Percentiles rank a stretch among this genome's conserved stretches.
These are phyloP conservation scores for Melospiza georgiana DNA, from an alignment of 2,113 vertebrate species.

Conservation along the genomic window DNA sequence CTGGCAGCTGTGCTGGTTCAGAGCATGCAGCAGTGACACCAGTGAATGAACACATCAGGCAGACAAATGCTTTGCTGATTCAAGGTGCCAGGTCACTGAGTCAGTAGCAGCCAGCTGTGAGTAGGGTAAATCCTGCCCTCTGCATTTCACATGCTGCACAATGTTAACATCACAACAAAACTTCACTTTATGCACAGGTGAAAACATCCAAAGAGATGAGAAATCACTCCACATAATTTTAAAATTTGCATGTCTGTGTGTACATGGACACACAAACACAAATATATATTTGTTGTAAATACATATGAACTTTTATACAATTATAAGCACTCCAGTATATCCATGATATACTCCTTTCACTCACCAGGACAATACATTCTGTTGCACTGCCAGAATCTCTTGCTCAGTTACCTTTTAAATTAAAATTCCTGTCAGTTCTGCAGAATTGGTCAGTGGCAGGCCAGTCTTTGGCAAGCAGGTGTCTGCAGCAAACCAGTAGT, in stretches of 20 bases:
- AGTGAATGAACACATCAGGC: neutral
- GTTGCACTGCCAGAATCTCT: neutral
- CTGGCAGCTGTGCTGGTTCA: neutral
- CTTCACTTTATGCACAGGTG: neutral
- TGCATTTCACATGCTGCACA: neutral
- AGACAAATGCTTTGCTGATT: neutral
- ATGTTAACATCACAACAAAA: neutral
- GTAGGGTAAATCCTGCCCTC: neutral
- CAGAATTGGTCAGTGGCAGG: neutral
- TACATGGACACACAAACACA: neutral
- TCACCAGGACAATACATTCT: neutral
- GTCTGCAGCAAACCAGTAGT: neutral
- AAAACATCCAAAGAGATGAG: neutral
- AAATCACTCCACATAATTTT: neutral
- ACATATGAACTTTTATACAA: neutral
- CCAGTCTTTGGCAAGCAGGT: neutral
- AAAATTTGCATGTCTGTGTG: neutral
- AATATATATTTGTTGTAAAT: conserved; percentile 17
- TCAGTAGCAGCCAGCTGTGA: neutral
- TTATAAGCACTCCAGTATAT: neutral
- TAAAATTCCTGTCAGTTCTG: neutral
- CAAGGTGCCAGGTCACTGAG: neutral
- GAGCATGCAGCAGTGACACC: neutral
- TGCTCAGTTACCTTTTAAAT: neutral
- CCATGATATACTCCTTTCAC: neutral